Evolutionary conservation across 2,113 vertebrate genomes (phyloP).

Genomic region (Scytalopus superciliaris): DNA sequence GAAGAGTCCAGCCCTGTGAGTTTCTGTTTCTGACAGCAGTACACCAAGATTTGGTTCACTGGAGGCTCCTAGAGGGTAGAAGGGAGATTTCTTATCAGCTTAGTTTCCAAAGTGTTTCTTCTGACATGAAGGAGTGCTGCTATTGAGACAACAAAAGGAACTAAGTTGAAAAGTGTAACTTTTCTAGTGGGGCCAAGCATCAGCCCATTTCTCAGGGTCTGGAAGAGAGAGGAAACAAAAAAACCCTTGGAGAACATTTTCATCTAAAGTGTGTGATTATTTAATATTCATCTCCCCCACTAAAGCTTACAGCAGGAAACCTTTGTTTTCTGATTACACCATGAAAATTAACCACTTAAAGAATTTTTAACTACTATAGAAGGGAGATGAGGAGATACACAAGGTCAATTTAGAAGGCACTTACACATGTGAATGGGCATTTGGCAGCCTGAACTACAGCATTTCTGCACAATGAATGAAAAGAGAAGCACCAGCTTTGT

Average conservation of each 20-base stretch:
- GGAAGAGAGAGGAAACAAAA: not conserved
- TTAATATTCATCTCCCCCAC: not conserved
- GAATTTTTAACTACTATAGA: not conserved
- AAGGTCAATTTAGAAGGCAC: not conserved
- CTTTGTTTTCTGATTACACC: not conserved
- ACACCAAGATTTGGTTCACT: slow-evolving; percentile 74
- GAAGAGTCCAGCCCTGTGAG: slow-evolving; percentile 13
- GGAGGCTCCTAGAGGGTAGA: slow-evolving; percentile 70
- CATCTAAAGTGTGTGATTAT: not conserved
- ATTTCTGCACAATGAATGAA: not conserved
- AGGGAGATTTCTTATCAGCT: not conserved
- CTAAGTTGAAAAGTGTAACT: not conserved
- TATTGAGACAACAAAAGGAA: not conserved
- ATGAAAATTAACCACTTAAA: not conserved
- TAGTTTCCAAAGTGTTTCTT: not conserved
- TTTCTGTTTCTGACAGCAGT: slow-evolving; percentile 57
- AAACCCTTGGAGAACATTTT: not conserved
- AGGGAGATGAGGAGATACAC: not conserved
- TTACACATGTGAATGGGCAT: not conserved
- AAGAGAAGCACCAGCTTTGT: not conserved
- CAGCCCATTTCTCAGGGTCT: not conserved
- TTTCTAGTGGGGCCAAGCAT: not conserved
- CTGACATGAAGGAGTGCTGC: not conserved
- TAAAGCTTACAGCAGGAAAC: not conserved
- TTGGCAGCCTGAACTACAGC: not conserved